Conservation (phyloP, 2,797 vertebrate genomes). For the Knipowitschia caucasica region DNA sequence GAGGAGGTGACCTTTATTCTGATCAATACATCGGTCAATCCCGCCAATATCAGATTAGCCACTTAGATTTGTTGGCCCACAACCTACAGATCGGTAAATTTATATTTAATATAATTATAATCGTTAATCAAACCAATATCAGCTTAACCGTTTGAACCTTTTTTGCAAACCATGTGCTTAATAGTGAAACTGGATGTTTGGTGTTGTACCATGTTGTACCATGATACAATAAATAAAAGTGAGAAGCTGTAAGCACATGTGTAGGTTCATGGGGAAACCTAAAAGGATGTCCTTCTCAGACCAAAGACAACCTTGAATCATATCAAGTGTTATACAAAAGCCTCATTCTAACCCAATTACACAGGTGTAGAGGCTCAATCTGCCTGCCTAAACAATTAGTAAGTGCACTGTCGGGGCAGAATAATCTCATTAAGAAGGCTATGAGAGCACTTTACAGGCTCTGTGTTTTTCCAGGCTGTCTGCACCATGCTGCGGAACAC, state of each 20-base stretch:
- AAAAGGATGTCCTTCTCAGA: slow-evolving; percentile 35
- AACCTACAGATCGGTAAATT: too few species aligned
- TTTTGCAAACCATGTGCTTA: too few species aligned
- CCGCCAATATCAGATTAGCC: too few species aligned
- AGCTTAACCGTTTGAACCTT: too few species aligned
- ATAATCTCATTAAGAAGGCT: slow-evolving; percentile 60
- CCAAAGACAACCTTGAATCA: slow-evolving; percentile 49
- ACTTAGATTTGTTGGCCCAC: too few species aligned
- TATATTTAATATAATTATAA: too few species aligned
- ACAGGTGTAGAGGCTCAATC: slow-evolving; percentile 46
- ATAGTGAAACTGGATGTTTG: not conserved
- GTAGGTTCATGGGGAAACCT: slow-evolving; percentile 2
- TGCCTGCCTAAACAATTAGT: slow-evolving; percentile 56
- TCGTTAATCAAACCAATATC: too few species aligned
- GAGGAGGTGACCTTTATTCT: too few species aligned
- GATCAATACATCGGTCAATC: too few species aligned
- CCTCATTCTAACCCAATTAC: slow-evolving; percentile 51
- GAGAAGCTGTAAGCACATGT: not conserved
- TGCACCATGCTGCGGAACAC: slow-evolving; percentile 30
- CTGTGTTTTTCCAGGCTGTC: slow-evolving; percentile 31
- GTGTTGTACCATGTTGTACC: not conserved
- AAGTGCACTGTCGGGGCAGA: slow-evolving; percentile 42
- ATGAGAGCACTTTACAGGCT: slow-evolving; percentile 31
- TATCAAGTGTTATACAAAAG: slow-evolving; percentile 48
- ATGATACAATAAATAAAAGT: not conserved